Percentiles rank a stretch among this genome's conserved stretches.
These are phyloP conservation scores for Mylabris phalerata DNA, from an alignment of 1,140 invertebrate species.

Conservation along the genomic window DNA sequence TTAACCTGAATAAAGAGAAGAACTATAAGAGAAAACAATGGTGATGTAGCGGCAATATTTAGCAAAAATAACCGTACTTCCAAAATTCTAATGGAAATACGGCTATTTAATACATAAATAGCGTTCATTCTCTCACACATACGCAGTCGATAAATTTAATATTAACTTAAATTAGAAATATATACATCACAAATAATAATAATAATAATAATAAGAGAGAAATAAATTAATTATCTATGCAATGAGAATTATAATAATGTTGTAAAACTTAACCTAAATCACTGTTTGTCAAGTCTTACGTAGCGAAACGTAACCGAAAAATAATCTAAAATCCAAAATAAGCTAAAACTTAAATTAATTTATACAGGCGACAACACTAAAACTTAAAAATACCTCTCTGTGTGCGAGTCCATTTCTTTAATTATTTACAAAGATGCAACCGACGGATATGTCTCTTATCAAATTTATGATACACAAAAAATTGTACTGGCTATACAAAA, in stretches of 20 bases:
- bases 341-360: conserved; percentile 28
- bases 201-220: conserved; percentile 10
- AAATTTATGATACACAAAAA: conserved; percentile 10
- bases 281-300: conserved; percentile 38
- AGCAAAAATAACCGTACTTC: background rate
- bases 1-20: background rate
- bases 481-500: conserved; percentile 25
- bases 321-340: conserved; percentile 19
- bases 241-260: conserved; percentile 16
- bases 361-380: conserved; percentile 30
- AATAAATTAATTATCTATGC: conserved; percentile 35
- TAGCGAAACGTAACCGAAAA: conserved; percentile 22
- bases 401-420: background rate
- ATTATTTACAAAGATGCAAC: conserved; percentile 41
- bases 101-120: background rate
- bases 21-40: background rate
- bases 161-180: conserved; percentile 29
- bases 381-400: too few species aligned
- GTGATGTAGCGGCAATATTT: conserved; percentile 6
- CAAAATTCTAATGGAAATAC: background rate
- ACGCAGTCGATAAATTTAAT: conserved; percentile 23
- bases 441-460: conserved; percentile 23
- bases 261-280: conserved; percentile 39
- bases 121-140: conserved; percentile 28
- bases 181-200: conserved; percentile 36